Conservation (phyloP, 1,140 invertebrate species). For the Drosophila orosa region DNA sequence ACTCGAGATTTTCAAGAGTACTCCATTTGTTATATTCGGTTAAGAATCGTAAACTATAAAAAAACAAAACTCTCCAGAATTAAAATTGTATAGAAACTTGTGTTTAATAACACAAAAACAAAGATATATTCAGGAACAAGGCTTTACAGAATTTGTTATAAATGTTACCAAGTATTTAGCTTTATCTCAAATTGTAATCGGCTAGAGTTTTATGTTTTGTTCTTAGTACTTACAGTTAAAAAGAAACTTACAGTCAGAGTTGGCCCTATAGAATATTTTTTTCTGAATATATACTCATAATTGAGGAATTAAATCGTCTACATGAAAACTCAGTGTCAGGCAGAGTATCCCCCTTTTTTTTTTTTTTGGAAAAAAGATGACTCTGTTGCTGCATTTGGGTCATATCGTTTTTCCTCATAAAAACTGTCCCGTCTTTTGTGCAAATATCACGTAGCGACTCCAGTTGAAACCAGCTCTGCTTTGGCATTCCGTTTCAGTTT, state of each 20-base stretch:
- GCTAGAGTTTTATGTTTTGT: too few species aligned
- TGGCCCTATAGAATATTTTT: too few species aligned
- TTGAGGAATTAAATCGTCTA: conserved; percentile 41
- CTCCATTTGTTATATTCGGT: background rate
- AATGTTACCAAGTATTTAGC: background rate
- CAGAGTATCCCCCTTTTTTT: background rate
- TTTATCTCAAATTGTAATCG: background rate
- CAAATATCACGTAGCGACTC: conserved; percentile 63
- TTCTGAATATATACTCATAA: too few species aligned
- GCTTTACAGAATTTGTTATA: background rate
- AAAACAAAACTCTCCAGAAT: background rate
- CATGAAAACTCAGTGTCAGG: conserved; percentile 56
- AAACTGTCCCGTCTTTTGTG: conserved; percentile 53
- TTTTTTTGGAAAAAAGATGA: background rate
- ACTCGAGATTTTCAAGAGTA: background rate
- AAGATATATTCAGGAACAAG: background rate
- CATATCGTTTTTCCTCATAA: conserved; percentile 59
- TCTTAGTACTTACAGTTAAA: too few species aligned
- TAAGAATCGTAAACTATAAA: background rate
- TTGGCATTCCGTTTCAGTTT: conserved; percentile 22
- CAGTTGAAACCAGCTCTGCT: conserved; percentile 24
- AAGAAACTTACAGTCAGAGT: background rate
- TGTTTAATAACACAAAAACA: background rate
- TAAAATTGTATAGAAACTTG: background rate
- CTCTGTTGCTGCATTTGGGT: background rate